Base-by-base conservation (phyloP, 2,797 vertebrate species). In the Sparus aurata region DNA sequence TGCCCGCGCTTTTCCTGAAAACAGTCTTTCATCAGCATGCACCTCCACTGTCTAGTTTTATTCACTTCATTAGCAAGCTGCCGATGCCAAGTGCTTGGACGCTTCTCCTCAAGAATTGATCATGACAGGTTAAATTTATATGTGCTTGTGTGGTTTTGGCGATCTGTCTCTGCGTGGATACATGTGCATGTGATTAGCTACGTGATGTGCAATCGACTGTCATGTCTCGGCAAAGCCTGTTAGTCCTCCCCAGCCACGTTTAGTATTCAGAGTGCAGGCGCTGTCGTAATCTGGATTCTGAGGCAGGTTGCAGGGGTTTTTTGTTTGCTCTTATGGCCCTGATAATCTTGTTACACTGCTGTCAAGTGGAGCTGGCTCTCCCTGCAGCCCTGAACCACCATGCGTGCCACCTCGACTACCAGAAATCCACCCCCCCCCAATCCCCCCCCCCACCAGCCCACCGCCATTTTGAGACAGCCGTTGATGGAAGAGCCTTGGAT, bases 301-400 rank as follows among this genome's bases (percentile, higher is more conserved):
- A 91, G 88, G 90, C 87, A 85, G 93, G 90, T 92, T 92, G 87
- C 90, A 75, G 85, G 88, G 83, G 73, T 86, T 92, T 93, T 93
- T 92, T 91, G 90, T 92, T 92, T 93, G 92, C 91, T 93, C 92
- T 93, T 90, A 89, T 92, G 90, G 91, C 87, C 91, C 90, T 92
- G 90, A 93, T 95, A 93, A 94, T 94, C 93, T 92, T 86, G 92
- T 94, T 93, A 93, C 89, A 83, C 91, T 76, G 89, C 92, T 94
- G 94, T 94, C 94, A 95, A 94, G 93, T 94, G 90, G 87, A 89
- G 89, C 85, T 77, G 86, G 88, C 90, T 89, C 85, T 91, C 91
- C 87, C 86, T 76, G 84, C 90, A 89, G 85, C 89, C 86, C 87
- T 79, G 82, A 88, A 88, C 91, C 89, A 87, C 87, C 91, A 87